Conservation (phyloP, 2,113 vertebrate genomes). For the Siniperca knerii region DNA sequence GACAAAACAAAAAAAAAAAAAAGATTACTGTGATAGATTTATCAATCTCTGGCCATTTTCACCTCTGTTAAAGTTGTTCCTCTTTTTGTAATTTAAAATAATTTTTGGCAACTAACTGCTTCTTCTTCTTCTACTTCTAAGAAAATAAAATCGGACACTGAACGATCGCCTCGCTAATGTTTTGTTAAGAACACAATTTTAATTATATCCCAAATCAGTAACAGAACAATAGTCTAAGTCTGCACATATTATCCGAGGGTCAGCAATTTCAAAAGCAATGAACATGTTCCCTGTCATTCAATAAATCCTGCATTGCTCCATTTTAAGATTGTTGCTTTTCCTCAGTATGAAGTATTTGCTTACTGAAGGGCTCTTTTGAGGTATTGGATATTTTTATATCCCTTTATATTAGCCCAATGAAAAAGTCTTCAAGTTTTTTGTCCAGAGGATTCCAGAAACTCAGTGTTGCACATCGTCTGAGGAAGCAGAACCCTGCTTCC, state of each 20-base stretch:
- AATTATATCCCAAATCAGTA: background rate
- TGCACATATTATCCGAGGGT: conserved; percentile 27
- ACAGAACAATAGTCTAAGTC: conserved; percentile 3
- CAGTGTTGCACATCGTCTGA: conserved; percentile 39
- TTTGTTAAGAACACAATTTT: conserved; percentile 2
- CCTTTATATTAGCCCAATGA: conserved; percentile 69
- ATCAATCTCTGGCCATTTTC: background rate
- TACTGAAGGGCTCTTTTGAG: conserved; percentile 62
- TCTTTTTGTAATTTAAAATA: background rate
- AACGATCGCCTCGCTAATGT: background rate
- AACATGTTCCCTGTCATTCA: conserved; percentile 26
- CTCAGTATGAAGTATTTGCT: conserved; percentile 56
- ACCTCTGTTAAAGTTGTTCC: background rate
- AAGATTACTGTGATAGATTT: background rate
- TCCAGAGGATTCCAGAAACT: conserved; percentile 54
- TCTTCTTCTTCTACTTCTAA: no score
- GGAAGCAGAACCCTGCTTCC: conserved; percentile 55
- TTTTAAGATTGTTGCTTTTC: conserved; percentile 53
- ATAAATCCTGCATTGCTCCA: conserved; percentile 44
- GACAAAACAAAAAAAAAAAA: background rate
- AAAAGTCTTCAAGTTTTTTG: conserved; percentile 58
- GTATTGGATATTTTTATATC: conserved; percentile 70
- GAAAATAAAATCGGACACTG: background rate
- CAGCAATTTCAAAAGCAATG: conserved; percentile 51
- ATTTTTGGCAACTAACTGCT: background rate